Evolutionary conservation across 1,140 invertebrate species (phyloP).

Genomic region (Drosophila teissieri): DNA sequence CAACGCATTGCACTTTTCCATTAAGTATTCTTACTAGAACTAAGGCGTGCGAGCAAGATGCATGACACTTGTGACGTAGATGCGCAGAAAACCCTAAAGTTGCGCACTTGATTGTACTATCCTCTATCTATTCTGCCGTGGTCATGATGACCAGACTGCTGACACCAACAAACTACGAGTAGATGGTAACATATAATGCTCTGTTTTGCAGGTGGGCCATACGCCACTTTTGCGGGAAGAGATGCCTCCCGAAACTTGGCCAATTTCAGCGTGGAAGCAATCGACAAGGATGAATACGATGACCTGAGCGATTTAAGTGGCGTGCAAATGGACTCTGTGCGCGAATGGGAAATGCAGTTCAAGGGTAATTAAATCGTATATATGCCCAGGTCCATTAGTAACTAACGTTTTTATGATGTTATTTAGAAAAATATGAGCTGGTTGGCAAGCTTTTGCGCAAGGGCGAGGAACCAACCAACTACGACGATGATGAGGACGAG

Average conservation of each 20-base stretch:
- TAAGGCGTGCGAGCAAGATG: not conserved
- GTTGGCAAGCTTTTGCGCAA: slow-evolving; percentile 96
- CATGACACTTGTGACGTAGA: not conserved
- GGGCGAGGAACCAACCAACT: slow-evolving; percentile 95
- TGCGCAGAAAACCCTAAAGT: not conserved
- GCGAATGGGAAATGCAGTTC: slow-evolving; percentile 99
- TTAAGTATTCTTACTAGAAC: not conserved
- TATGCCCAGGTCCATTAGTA: too few relatives aligned
- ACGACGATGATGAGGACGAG: slow-evolving; percentile 92
- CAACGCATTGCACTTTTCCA: not conserved
- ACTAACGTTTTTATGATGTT: not conserved
- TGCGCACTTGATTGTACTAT: slow-evolving; percentile 3
- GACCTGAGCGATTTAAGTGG: slow-evolving; percentile 96
- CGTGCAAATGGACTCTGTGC: slow-evolving; percentile 93
- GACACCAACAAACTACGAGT: not conserved
- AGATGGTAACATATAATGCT: too few relatives aligned
- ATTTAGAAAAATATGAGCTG: slow-evolving; percentile 93
- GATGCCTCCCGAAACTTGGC: slow-evolving; percentile 98
- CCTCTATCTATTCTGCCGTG: not conserved
- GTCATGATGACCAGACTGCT: not conserved
- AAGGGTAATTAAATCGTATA: slow-evolving; percentile 85
- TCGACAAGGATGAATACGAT: slow-evolving; percentile 95
- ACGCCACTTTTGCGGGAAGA: slow-evolving; percentile 96
- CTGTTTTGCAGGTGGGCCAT: slow-evolving; percentile 89
- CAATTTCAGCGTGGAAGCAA: slow-evolving; percentile 94